These are phyloP conservation scores for Aphodius sticticus DNA, from an alignment of 2,888 invertebrate species.

Conservation along the genomic window DNA sequence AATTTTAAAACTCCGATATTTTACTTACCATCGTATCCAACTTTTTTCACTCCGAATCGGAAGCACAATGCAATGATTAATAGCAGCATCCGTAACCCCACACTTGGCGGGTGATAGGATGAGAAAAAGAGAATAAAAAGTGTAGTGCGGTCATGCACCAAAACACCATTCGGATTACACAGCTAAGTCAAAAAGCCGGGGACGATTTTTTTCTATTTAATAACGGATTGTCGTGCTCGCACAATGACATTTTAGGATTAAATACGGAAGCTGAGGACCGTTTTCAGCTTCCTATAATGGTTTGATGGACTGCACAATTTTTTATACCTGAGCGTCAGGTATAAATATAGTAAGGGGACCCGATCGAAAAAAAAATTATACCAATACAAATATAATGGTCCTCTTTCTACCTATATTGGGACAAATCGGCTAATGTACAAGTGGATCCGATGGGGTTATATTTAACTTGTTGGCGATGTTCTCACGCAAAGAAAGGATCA, in stretches of 20 bases:
- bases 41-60: not conserved
- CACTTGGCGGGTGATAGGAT: not conserved
- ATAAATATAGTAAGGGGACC: not conserved
- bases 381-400: conserved; percentile 57
- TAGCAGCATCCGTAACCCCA: not conserved
- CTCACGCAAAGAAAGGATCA: conserved; percentile 32
- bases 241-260: conserved; percentile 56
- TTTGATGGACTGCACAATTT: not conserved
- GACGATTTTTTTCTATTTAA: conserved; percentile 52
- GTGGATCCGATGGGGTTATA: conserved; percentile 54
- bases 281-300: conserved; percentile 12
- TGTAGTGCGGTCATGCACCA: conserved; percentile 52
- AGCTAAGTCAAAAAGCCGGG: conserved; percentile 53
- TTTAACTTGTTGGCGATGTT: conserved; percentile 46
- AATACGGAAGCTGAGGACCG: conserved; percentile 38
- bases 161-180: conserved; percentile 57
- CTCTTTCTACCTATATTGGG: conserved; percentile 44
- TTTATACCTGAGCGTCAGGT: not conserved
- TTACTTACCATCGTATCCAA: not conserved
- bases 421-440: conserved; percentile 59
- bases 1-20: conserved; percentile 4
- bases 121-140: conserved; percentile 11
- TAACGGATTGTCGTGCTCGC: conserved; percentile 55
- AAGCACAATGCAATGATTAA: not conserved
- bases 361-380: conserved; percentile 47